Conservation (phyloP, 2,888 invertebrate genomes). For the Epistrophe grossulariae region DNA sequence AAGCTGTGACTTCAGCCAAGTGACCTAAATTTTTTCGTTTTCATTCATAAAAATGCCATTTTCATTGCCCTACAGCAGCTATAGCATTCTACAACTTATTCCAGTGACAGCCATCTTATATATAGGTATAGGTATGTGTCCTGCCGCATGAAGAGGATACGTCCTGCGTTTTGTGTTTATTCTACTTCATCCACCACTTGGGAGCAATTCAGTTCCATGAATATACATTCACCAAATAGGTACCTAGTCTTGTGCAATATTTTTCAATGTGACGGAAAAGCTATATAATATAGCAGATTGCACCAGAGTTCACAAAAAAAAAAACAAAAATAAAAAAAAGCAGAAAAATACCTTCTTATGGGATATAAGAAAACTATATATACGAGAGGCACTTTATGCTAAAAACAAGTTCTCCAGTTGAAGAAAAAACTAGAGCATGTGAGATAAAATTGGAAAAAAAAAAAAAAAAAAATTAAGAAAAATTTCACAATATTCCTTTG, state of each 20-base stretch:
- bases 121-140: not conserved
- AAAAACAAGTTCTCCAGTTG: constrained; percentile 10
- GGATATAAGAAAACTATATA: constrained; percentile 19
- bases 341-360: constrained; percentile 25
- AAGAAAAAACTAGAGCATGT: constrained; percentile 24
- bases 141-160: constrained; percentile 10
- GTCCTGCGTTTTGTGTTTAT: constrained; percentile 38
- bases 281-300: not conserved
- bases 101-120: constrained; percentile 15
- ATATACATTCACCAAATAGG: constrained; percentile 3
- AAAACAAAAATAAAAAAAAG: not conserved
- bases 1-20: constrained; percentile 35
- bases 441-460: too few relatives aligned
- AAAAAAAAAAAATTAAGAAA: constrained; percentile 3
- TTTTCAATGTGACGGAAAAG: constrained; percentile 25
- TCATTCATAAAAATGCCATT: constrained; percentile 43
- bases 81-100: not conserved
- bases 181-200: constrained; percentile 42
- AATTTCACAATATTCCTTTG: constrained; percentile 7
- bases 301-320: constrained; percentile 21
- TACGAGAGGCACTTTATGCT: constrained; percentile 26
- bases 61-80: constrained; percentile 18
- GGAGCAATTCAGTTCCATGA: constrained; percentile 36
- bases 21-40: constrained; percentile 25
- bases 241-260: constrained; percentile 15